Evolutionary conservation across 2,888 invertebrate species (phyloP).

Genomic region (Tortrix viridana): DNA sequence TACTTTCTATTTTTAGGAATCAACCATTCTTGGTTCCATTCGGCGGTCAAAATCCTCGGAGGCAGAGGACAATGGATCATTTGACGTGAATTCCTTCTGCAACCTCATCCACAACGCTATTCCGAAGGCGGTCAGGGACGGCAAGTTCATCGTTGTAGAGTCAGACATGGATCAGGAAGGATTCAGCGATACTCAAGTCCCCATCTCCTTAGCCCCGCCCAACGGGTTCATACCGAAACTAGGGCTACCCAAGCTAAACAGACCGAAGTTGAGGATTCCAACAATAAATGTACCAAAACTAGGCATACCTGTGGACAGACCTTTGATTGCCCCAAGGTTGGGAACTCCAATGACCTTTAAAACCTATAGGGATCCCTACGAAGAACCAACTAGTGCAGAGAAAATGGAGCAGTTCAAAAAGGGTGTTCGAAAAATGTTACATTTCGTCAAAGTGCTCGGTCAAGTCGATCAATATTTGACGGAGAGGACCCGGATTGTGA

Average conservation of each 20-base stretch:
- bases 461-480: slow-evolving; percentile 74
- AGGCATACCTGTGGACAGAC: slow-evolving; percentile 36
- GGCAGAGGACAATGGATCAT: slow-evolving; percentile 43
- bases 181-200: slow-evolving; percentile 59
- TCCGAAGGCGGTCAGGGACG: slow-evolving; percentile 68
- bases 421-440: slow-evolving; percentile 73
- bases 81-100: slow-evolving; percentile 67
- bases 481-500: slow-evolving; percentile 69
- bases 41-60: slow-evolving; percentile 38
- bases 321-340: slow-evolving; percentile 56
- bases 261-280: slow-evolving; percentile 61
- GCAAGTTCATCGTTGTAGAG: slow-evolving; percentile 60
- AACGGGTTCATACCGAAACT: slow-evolving; percentile 59
- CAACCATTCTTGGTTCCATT: slow-evolving; percentile 31
- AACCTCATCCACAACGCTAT: slow-evolving; percentile 67
- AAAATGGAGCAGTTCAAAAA: slow-evolving; percentile 74
- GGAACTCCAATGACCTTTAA: slow-evolving; percentile 56
- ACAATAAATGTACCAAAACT: slow-evolving; percentile 57
- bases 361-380: slow-evolving; percentile 49
- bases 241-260: slow-evolving; percentile 54
- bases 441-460: slow-evolving; percentile 72
- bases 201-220: slow-evolving; percentile 63
- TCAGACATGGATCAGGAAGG: slow-evolving; percentile 60
- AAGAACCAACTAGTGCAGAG: slow-evolving; percentile 70
- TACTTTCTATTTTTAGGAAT: slow-evolving; percentile 16